Evolutionary conservation across 2,797 vertebrate genomes (phyloP).

Genomic region (Peromyscus attwateri): DNA sequence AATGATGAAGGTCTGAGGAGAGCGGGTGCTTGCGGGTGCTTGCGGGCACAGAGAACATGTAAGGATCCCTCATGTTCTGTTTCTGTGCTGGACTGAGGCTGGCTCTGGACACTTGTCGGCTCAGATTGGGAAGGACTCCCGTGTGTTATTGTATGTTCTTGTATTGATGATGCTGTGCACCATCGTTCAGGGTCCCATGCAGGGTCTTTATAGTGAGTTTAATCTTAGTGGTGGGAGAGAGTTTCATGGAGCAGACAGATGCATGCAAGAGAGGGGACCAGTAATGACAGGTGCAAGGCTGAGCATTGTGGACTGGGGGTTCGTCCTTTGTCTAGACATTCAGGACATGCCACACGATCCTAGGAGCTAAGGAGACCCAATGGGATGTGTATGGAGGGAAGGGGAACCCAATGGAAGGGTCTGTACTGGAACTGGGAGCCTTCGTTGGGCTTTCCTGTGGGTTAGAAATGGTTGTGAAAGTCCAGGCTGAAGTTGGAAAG

Average conservation of each 20-base stretch:
- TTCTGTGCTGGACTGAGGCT: slow-evolving; percentile 50
- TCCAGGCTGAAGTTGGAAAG: slow-evolving; percentile 1
- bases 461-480: slow-evolving; percentile 19
- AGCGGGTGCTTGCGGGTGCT: neutral
- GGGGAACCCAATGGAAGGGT: neutral
- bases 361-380: neutral
- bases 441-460: neutral
- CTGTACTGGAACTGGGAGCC: neutral
- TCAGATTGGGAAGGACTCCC: neutral
- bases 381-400: neutral
- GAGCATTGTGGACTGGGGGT: neutral
- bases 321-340: neutral
- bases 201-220: neutral
- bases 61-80: slow-evolving; percentile 13
- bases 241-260: neutral
- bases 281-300: neutral
- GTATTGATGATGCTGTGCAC: too few relatives aligned
- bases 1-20: neutral
- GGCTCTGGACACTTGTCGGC: slow-evolving; percentile 35
- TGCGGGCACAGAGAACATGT: neutral
- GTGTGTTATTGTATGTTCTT: too few relatives aligned
- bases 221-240: neutral
- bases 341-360: neutral
- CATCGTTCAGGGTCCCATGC: neutral
- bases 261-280: neutral